A percentile compares a stretch with the other conserved stretches of the same genome.
These are phyloP conservation scores for Schlechtendalia chinensis DNA, from an alignment of 1,140 invertebrate genomes.

Conservation along the genomic window DNA sequence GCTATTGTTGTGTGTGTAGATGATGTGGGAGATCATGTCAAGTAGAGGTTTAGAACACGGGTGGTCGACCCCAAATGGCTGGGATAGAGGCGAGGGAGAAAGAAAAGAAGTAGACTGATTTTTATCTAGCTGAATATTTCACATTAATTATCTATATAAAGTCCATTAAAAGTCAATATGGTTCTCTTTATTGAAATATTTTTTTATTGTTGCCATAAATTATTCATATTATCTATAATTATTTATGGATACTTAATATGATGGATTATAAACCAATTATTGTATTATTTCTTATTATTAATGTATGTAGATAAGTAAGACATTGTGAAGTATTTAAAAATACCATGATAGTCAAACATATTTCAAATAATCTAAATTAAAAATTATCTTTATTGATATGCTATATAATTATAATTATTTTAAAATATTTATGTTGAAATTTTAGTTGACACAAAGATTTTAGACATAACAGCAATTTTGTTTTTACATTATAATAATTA, in stretches of 20 bases:
- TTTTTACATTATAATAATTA: background rate
- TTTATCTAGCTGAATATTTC: too few species aligned
- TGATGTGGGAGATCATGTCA: too few species aligned
- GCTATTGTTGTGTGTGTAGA: too few species aligned
- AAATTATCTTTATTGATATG: slow-evolving; percentile 11
- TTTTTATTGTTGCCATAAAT: background rate
- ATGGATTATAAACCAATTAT: slow-evolving; percentile 12
- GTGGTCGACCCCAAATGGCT: too few species aligned
- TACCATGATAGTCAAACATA: background rate
- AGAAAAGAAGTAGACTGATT: too few species aligned
- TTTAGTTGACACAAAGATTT: background rate
- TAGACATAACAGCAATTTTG: background rate
- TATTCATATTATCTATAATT: background rate
- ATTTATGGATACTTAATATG: background rate
- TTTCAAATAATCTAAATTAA: slow-evolving; percentile 11
- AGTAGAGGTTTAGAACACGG: too few species aligned
- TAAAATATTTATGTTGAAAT: background rate
- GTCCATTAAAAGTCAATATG: too few species aligned
- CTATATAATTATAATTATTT: background rate
- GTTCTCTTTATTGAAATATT: background rate
- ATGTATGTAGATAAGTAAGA: background rate
- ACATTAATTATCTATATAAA: too few species aligned
- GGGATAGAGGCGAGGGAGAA: too few species aligned
- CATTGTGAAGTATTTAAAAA: background rate
- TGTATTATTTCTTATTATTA: background rate